Evolutionary conservation across 2,797 vertebrate genomes (phyloP), one percentile per base, ranked within the genome.

Genomic region (Furcifer pardalis): DNA sequence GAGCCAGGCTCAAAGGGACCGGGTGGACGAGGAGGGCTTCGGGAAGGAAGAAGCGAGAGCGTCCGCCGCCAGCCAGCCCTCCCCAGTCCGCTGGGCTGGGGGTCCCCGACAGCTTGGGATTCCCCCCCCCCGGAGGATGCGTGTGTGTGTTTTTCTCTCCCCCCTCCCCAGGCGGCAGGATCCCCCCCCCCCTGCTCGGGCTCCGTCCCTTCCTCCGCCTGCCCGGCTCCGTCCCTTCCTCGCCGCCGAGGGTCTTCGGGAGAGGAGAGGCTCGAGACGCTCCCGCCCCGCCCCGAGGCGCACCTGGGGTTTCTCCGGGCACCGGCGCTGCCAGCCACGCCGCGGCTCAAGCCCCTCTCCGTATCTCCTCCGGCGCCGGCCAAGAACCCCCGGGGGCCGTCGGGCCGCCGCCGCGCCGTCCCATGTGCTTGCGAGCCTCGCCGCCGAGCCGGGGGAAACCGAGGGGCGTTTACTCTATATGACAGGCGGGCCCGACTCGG

Each of bases 231-330:
- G 15, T 23, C 40, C 9, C 10, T 42, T 17, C 71, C 71, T 17
- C 1, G 15, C 71, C 1, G 8, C 4, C 2, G 5, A 15, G 5
- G 42, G 2, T 1, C 27, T 9, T 19, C 4, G 44, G 72, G 27
- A 4, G 42, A 2, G 27, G 21, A 3, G 37, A 5, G 13, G n/a
- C 7, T 30, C 63, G 62, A 63, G 19, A 17, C 2, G 7, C 37
- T 30, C 25, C 27, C 27, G 8, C 8, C n/a, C n/a, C n/a, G n/a
- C 44, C 12, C 12, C 44, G 13, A 6, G 1, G 72, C 44, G 44
- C 52, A 74, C 72, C 72, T 74, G 72, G 72, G 32, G 30, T 15
- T 13, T 5, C 32, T 17, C 2, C 77, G 1, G 77, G 60, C 59
- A 60, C 59, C 21, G 19, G 27, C 76, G 6, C 27, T 21, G 60